phyloP scores from a whole-genome alignment of 92 coral and sea anemone genomes.

The Actinernus sp. region DNA sequence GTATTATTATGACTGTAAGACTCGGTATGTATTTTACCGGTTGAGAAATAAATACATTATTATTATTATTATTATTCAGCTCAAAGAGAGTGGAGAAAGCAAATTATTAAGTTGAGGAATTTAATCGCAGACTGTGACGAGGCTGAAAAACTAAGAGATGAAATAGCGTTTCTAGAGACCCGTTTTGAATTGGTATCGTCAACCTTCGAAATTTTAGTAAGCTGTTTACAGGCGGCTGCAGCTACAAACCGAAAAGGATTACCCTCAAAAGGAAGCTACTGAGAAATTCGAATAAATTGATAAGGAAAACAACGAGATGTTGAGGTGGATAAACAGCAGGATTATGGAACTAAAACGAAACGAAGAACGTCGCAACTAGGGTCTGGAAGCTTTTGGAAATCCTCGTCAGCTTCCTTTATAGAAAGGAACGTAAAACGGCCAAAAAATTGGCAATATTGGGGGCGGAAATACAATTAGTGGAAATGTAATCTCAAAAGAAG shows the following conservation, averaged over 20 bases:
- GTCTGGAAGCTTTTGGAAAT: no score
- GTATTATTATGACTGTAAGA: no score
- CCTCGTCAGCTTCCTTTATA: no score
- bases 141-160: constrained; percentile 3
- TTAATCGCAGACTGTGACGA: constrained; percentile 7
- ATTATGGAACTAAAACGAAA: not conserved
- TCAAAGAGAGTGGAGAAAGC: constrained; percentile 1
- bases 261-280: not conserved
- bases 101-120: constrained; percentile 1
- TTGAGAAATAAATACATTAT: no score
- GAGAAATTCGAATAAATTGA: constrained; percentile 16
- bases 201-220: constrained; percentile 4
- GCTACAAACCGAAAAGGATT: no score
- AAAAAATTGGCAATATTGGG: constrained; percentile 4
- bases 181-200: constrained; percentile 10
- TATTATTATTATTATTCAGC: no score
- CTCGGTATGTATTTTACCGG: no score
- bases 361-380: no score
- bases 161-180: constrained; percentile 7
- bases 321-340: constrained; percentile 1
- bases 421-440: not conserved
- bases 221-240: constrained; percentile 5
- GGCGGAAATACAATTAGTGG: constrained; percentile 1
- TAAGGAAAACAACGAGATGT: no score
- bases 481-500: constrained; percentile 6